Percentiles rank a stretch among this genome's conserved stretches.
Evolutionary conservation across 1,140 invertebrate genomes (phyloP).

Genomic region (Diorhabda sublineata): DNA sequence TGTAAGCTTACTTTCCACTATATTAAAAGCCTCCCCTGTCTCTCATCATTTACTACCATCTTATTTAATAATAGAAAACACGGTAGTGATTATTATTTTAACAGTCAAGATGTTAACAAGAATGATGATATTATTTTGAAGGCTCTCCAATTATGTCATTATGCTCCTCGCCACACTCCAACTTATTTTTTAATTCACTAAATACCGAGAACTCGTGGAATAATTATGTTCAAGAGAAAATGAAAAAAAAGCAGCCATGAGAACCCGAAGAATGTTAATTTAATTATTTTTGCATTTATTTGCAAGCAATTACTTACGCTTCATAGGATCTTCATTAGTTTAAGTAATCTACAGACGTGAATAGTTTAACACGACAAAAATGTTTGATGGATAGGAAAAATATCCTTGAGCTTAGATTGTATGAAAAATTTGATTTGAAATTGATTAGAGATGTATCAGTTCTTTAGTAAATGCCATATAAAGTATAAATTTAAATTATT

Average conservation of each 20-base stretch:
- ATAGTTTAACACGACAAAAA: too few species aligned
- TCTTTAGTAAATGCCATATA: too few species aligned
- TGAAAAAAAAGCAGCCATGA: not conserved
- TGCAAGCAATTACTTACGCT: not conserved
- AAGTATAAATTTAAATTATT: too few species aligned
- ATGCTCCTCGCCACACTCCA: slow-evolving; percentile 1
- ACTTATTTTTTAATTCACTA: slow-evolving; percentile 1
- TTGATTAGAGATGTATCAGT: too few species aligned
- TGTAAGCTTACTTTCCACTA: too few species aligned
- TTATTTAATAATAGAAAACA: not conserved
- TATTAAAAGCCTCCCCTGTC: too few species aligned
- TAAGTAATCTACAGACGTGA: too few species aligned
- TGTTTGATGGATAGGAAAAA: too few species aligned
- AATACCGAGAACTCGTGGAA: not conserved
- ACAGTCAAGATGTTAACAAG: not conserved
- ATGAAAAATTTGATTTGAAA: too few species aligned
- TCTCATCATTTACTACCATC: too few species aligned
- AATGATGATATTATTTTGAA: not conserved
- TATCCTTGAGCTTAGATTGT: too few species aligned
- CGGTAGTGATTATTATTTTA: not conserved
- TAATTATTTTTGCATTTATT: slow-evolving; percentile 1
- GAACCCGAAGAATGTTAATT: not conserved
- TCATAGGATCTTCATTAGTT: too few species aligned
- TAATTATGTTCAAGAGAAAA: not conserved
- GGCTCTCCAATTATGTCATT: slow-evolving; percentile 2